Evolutionary conservation across 2,888 invertebrate genomes (phyloP), one percentile per base, ranked within the genome.

Genomic region (Dryomyza anilis): DNA sequence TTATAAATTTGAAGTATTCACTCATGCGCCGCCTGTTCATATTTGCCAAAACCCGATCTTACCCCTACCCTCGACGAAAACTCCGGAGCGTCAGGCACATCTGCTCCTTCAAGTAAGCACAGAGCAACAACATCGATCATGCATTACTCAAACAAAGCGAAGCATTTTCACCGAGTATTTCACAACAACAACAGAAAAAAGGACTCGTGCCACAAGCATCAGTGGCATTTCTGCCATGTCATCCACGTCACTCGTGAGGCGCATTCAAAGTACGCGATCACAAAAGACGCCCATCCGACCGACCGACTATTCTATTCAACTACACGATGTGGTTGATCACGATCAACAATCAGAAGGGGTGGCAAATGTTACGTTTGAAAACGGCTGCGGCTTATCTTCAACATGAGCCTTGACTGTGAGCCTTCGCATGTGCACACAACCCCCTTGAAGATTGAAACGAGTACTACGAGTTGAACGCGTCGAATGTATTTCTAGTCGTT

Each of bases 41-140:
- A 6, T 16, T 19, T 43, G 19, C 1, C 43, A 43, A 8, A 12
- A 33, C 43, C n/a, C 19, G 5, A 43, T n/a, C 16, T 43, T 33
- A 19, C 19, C n/a, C 45, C 23, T 48, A 16, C 23, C 50, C 25
- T 5, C 2, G 50, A 10, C 50, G 25, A 25, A 25, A 23, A 25
- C 12, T 50, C n/a, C n/a, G 23, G 14, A 50, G n/a, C 10, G 14
- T 39, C 19, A 14, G 48, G 43, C 29, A 61, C 61, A 61, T 61
- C 74, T 76, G 76, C 66, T 67, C 21, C 58, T 58, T 64, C 39
- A 64, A 64, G 64, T 64, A 50, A 53, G 23, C 52, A 36, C 43
- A 52, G 65, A 58, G 21, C 27, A 67, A 58, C 45, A 64, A 64
- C 46, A 56, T 61, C 50, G 29, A 63, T 29, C 29, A 39, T 39